phyloP scores from a whole-genome alignment of 2,113 vertebrate genomes.

The Hemibates koningsi region DNA sequence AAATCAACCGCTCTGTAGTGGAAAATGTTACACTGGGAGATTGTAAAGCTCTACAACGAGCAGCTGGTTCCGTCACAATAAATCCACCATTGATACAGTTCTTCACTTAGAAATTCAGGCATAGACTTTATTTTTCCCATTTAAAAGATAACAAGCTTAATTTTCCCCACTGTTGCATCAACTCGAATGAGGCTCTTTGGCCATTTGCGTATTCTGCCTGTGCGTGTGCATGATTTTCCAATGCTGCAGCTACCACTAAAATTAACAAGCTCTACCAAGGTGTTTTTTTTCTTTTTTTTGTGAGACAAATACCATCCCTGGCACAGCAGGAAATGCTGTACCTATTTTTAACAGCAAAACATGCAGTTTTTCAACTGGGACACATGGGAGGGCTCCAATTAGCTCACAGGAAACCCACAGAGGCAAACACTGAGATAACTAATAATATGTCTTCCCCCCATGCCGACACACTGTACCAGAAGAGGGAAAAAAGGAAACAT shows the following conservation, averaged over 20 bases:
- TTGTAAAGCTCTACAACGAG: background rate
- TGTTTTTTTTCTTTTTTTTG: background rate
- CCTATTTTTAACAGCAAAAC: conserved; percentile 70
- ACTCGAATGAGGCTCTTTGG: background rate
- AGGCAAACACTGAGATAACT: conserved; percentile 67
- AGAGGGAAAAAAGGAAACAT: background rate
- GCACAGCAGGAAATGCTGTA: conserved; percentile 65
- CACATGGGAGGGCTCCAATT: conserved; percentile 70
- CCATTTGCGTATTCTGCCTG: background rate
- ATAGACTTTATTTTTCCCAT: background rate
- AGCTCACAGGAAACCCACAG: conserved; percentile 68
- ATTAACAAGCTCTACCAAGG: background rate
- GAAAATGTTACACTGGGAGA: background rate
- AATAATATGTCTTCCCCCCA: conserved; percentile 53
- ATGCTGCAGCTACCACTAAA: background rate
- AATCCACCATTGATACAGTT: background rate
- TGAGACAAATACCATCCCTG: conserved; percentile 32
- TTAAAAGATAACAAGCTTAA: background rate
- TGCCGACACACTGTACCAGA: conserved; percentile 32
- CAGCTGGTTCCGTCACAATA: background rate
- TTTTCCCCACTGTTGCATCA: background rate
- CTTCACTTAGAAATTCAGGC: background rate
- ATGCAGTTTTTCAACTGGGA: conserved; percentile 61
- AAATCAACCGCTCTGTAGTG: background rate
- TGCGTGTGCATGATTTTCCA: background rate